Conservation (phyloP, 1,140 invertebrate species). For the Galleria mellonella region DNA sequence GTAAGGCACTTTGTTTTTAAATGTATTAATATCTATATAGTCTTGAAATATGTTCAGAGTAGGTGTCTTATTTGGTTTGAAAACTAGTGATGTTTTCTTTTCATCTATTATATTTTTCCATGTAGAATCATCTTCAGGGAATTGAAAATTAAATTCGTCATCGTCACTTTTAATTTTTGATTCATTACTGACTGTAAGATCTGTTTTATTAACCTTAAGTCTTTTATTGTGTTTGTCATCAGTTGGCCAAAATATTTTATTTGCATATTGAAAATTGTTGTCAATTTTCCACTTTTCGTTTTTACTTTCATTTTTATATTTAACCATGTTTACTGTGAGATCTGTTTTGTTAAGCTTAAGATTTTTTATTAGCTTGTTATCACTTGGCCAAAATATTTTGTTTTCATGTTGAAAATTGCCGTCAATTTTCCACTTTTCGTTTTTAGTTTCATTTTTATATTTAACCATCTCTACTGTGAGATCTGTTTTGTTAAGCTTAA, state of each 20-base stretch:
- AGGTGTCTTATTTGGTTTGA: not conserved
- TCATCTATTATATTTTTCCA: conserved; percentile 2
- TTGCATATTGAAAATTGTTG: not conserved
- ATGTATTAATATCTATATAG: conserved; percentile 19
- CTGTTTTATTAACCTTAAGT: too few relatives aligned
- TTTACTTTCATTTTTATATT: not conserved
- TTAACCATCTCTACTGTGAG: not conserved
- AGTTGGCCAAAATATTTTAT: conserved; percentile 6
- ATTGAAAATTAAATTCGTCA: conserved; percentile 22
- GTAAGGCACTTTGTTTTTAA: conserved; percentile 12
- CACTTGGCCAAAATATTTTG: conserved; percentile 5
- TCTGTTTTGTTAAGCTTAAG: too few relatives aligned
- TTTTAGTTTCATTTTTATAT: not conserved
- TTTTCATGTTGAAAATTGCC: conserved; percentile 1
- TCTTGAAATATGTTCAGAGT: conserved; percentile 8
- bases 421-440: not conserved
- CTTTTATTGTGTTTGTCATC: not conserved
- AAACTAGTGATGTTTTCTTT: conserved; percentile 2
- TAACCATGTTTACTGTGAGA: not conserved
- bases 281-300: not conserved
- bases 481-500: too few relatives aligned
- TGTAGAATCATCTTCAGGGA: conserved; percentile 26
- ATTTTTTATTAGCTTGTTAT: not conserved
- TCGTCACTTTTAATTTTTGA: not conserved
- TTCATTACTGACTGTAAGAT: not conserved